A percentile compares a stretch with the other conserved stretches of the same genome.
Evolutionary conservation across 2,113 vertebrate species (phyloP).

Genomic region (Chauna torquata): DNA sequence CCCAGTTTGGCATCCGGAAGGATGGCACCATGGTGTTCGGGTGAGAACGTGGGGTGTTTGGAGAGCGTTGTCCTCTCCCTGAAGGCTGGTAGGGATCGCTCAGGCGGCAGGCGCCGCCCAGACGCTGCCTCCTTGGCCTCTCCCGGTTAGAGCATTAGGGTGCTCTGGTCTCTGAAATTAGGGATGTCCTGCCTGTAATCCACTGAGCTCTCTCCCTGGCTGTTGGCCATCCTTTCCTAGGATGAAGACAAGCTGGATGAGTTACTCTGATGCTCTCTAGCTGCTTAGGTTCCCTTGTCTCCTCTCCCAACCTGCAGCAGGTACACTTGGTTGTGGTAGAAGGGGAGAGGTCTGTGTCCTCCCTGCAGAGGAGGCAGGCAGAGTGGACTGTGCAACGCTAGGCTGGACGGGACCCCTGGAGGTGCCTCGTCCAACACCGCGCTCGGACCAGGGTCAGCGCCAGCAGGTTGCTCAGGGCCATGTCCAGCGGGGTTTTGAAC

Average conservation of each 20-base stretch:
- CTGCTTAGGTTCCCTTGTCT: neutral
- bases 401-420: neutral
- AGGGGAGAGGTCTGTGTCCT: neutral
- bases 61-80: accelerated
- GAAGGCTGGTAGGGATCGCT: accelerated
- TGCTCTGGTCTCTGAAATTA: neutral
- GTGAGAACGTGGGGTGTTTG: slow-evolving; percentile 75
- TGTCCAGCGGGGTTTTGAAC: neutral
- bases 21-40: slow-evolving; percentile 93
- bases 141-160: neutral
- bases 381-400: accelerated
- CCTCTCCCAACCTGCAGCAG: neutral
- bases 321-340: neutral
- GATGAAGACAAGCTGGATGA: neutral
- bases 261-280: neutral
- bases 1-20: slow-evolving; percentile 92
- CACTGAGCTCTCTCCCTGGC: neutral
- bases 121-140: neutral
- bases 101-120: neutral
- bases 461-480: neutral
- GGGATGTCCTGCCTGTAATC: neutral
- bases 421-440: neutral
- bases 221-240: neutral
- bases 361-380: accelerated
- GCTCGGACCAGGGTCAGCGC: neutral